A percentile compares a stretch with the other conserved stretches of the same genome.
Evolutionary conservation across 1,140 invertebrate genomes (phyloP).

Genomic region (Drosophila lacertosa): DNA sequence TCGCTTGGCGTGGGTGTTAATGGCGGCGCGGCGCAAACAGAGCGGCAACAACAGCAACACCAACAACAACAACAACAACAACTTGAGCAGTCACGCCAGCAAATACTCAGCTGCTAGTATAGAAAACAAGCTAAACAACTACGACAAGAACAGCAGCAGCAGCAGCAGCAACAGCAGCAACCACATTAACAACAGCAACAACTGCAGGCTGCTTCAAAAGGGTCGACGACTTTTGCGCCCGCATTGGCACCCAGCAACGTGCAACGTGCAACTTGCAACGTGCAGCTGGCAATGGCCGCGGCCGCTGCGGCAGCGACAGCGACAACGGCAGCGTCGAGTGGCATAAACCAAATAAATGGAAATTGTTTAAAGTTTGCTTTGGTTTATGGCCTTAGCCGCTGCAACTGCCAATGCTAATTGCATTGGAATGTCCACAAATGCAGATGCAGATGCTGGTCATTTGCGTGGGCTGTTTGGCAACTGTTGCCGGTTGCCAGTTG

Average conservation of each 20-base stretch:
- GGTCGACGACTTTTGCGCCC: slow-evolving; percentile 78
- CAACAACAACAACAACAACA: slow-evolving; percentile 19
- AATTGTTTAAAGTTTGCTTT: slow-evolving; percentile 81
- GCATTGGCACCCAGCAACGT: slow-evolving; percentile 61
- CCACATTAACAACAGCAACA: slow-evolving; percentile 1
- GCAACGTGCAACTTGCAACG: slow-evolving; percentile 38
- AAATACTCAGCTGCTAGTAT: slow-evolving; percentile 57
- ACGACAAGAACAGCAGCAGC: slow-evolving; percentile 62
- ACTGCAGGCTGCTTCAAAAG: slow-evolving; percentile 58
- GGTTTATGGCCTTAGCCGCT: slow-evolving; percentile 73
- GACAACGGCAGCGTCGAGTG: slow-evolving; percentile 59
- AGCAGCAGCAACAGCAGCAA: slow-evolving; percentile 24
- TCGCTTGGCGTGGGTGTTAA: slow-evolving; percentile 73
- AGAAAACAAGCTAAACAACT: slow-evolving; percentile 64
- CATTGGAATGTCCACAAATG: slow-evolving; percentile 65
- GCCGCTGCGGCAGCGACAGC: slow-evolving; percentile 12
- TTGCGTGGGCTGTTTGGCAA: slow-evolving; percentile 57
- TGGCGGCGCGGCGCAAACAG: slow-evolving; percentile 65
- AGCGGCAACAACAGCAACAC: slow-evolving; percentile 45
- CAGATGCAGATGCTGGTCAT: slow-evolving; percentile 51
- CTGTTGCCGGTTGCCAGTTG: slow-evolving; percentile 45
- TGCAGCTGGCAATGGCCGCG: slow-evolving; percentile 44
- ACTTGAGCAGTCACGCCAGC: slow-evolving; percentile 44
- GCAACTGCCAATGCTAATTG: slow-evolving; percentile 65
- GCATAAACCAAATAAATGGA: slow-evolving; percentile 82